Base-by-base conservation (phyloP, 1,140 invertebrate genomes). In the Brachionus plicatilis region DNA sequence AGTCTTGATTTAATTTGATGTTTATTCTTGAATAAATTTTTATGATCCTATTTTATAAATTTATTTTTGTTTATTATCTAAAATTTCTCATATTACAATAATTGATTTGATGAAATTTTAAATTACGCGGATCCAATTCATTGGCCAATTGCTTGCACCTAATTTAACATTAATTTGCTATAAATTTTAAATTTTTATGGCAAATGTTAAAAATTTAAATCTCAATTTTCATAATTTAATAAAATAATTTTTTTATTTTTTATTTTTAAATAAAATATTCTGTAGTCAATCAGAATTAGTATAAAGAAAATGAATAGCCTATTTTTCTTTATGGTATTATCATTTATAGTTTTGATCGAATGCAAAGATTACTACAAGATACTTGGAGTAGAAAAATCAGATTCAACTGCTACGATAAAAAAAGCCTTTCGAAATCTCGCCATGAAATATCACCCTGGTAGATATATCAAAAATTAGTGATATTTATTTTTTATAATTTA, bases 361-460 rank as follows among this genome's bases (percentile, higher is more conserved):
- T 76, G 72, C 8, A 76, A 50, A 50, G 47, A 99, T 90, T 99
- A 97, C 89, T 99, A 99, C 90, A 95, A 95, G 90, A 96, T 94
- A 87, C 91, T 99, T 79, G 96, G 95, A 82, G 91, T 99, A 82
- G 86, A 91, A 27, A 95, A 94, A 91, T 93, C 92, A 87, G 96
- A 96, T 14, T 92, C 92, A 66, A 96, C 98, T 85, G 96, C 98
- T 12, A 37, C 41, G 33, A 84, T 84, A 50, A 84, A 84, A 72
- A 90, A 90, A 85, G 90, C 89, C 1, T 99, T 99, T 88, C 92
- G 96, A 85, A 98, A 98, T 91, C 91, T 99, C 11, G 96, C 96
- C 11, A 90, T 99, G 1, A 98, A 99, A 90, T 99, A 96, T 89
- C 98, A 99, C 89, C 96, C 96, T n/a, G 97, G 99, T 89, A 99